Percentiles rank a stretch among this genome's conserved stretches.
Conservation (phyloP, 2,797 vertebrate genomes). For the Labroides dimidiatus region DNA sequence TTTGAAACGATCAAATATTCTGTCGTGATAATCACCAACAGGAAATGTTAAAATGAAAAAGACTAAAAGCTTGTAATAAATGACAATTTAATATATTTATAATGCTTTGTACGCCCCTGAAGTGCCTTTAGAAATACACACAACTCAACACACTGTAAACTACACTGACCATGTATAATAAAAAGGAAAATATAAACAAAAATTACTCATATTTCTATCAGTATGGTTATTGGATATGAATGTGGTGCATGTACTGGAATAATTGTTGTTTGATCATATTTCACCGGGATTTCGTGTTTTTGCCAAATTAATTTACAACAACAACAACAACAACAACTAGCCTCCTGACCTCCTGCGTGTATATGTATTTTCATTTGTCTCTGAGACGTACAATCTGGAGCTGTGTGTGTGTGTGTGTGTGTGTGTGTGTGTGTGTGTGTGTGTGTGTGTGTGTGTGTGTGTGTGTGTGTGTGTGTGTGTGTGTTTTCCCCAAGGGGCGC, state of each 20-base stretch:
- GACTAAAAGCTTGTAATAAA: slow-evolving; percentile 85
- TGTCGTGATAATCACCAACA: slow-evolving; percentile 52
- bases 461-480: slow-evolving; percentile 16
- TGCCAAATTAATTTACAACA: slow-evolving; percentile 70
- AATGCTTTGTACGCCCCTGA: slow-evolving; percentile 71
- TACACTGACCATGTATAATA: slow-evolving; percentile 54
- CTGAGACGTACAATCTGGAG: slow-evolving; percentile 91
- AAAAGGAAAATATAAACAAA: slow-evolving; percentile 33
- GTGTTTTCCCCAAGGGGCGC: slow-evolving; percentile 82
- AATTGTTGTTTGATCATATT: too few species aligned
- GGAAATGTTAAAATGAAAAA: slow-evolving; percentile 67
- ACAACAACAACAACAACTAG: slow-evolving; percentile 17
- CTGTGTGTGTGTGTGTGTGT: slow-evolving; percentile 20
- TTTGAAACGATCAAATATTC: slow-evolving; percentile 50
- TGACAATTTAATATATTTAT: slow-evolving; percentile 90
- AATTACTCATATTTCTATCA: background rate
- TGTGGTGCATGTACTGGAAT: too few species aligned
- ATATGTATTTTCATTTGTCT: slow-evolving; percentile 79
- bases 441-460: slow-evolving; percentile 15
- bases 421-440: slow-evolving; percentile 16
- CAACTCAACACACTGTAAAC: slow-evolving; percentile 66
- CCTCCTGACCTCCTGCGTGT: slow-evolving; percentile 71
- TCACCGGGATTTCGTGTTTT: slow-evolving; percentile 31
- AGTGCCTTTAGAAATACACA: slow-evolving; percentile 79
- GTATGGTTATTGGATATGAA: too few species aligned